Evolutionary conservation across 2,888 invertebrate genomes (phyloP).

Genomic region (Nephrotoma guestfalica): DNA sequence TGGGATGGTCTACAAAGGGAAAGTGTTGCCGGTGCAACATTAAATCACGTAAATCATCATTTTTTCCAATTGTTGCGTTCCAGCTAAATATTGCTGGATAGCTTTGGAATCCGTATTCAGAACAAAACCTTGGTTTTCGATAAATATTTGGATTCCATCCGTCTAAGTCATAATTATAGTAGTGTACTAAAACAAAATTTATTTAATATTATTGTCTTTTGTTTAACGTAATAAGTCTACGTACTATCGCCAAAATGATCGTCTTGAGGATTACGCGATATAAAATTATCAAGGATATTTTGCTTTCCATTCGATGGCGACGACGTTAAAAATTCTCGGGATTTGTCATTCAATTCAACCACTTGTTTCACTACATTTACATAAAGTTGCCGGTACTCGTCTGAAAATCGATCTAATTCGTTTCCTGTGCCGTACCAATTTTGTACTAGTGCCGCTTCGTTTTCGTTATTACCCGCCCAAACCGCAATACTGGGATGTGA

Average conservation of each 20-base stretch:
- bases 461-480: slow-evolving; percentile 96
- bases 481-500: slow-evolving; percentile 76
- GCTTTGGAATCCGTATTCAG: slow-evolving; percentile 94
- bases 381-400: slow-evolving; percentile 74
- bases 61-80: slow-evolving; percentile 38
- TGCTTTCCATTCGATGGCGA: slow-evolving; percentile 83
- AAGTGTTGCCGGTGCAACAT: slow-evolving; percentile 78
- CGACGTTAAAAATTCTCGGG: slow-evolving; percentile 61
- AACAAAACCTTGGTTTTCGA: slow-evolving; percentile 73
- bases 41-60: slow-evolving; percentile 45
- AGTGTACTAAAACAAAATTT: slow-evolving; percentile 47
- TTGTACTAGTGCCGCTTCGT: slow-evolving; percentile 72
- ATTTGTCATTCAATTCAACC: slow-evolving; percentile 44
- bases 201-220: background rate
- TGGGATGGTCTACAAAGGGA: slow-evolving; percentile 50
- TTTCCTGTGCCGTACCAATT: slow-evolving; percentile 58
- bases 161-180: slow-evolving; percentile 71
- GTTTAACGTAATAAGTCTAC: slow-evolving; percentile 9
- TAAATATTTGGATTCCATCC: slow-evolving; percentile 67
- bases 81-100: slow-evolving; percentile 61
- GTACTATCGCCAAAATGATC: slow-evolving; percentile 72
- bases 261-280: slow-evolving; percentile 64
- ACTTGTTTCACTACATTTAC: slow-evolving; percentile 56
- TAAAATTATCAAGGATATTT: slow-evolving; percentile 57
- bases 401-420: slow-evolving; percentile 41